These are phyloP conservation scores for Herpetotheres cachinnans DNA, from an alignment of 2,113 vertebrate genomes.

Conservation along the genomic window DNA sequence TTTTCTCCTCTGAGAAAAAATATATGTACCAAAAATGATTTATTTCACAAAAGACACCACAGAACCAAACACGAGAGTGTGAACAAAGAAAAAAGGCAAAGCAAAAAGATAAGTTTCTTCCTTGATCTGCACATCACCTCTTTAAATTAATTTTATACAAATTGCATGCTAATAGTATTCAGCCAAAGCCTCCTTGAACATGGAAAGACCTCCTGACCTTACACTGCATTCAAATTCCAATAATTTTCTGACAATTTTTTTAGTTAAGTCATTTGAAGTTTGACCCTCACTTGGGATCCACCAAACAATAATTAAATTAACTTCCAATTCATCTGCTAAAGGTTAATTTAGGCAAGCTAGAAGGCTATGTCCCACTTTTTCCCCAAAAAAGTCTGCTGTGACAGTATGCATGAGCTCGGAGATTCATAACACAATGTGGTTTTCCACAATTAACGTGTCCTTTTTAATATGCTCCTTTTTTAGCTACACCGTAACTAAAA, in stretches of 20 bases:
- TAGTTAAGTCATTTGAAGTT: not conserved
- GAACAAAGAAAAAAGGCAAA: not conserved
- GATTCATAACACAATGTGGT: fast-evolving
- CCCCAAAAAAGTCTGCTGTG: not conserved
- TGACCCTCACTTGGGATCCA: not conserved
- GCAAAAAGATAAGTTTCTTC: not conserved
- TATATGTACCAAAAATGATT: not conserved
- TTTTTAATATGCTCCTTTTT: not conserved
- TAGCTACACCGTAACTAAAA: not conserved
- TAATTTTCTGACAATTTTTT: not conserved
- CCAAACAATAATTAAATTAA: slow-evolving; percentile 44
- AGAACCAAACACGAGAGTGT: not conserved
- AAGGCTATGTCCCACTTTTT: not conserved
- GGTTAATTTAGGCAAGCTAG: not conserved
- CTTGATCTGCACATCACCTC: not conserved
- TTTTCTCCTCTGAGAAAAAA: not conserved
- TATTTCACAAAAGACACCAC: not conserved
- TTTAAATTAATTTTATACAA: slow-evolving; percentile 10
- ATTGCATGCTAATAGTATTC: not conserved
- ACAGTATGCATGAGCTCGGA: fast-evolving
- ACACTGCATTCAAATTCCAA: not conserved
- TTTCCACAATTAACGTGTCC: not conserved
- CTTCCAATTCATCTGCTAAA: not conserved
- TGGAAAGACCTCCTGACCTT: slow-evolving; percentile 12
- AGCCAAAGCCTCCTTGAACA: slow-evolving; percentile 10